These are phyloP conservation scores for Campoplex capitator DNA, from an alignment of 2,888 invertebrate genomes.

Conservation along the genomic window DNA sequence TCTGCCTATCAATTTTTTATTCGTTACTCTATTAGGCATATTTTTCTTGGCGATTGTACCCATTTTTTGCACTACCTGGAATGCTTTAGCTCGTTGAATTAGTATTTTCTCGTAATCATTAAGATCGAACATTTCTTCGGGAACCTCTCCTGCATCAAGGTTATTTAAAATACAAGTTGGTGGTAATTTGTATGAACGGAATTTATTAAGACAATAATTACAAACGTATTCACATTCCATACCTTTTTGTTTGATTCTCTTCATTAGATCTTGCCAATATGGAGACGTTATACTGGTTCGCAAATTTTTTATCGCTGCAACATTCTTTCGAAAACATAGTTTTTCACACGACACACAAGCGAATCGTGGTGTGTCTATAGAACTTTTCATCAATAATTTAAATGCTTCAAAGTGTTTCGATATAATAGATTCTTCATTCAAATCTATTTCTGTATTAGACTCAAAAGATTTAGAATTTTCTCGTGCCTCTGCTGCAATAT, in stretches of 20 bases:
- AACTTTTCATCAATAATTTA: conserved; percentile 60
- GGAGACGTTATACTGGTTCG: not conserved
- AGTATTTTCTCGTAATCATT: conserved; percentile 73
- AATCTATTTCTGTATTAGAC: conserved; percentile 47
- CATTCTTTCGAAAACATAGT: conserved; percentile 66
- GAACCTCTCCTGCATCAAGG: conserved; percentile 30
- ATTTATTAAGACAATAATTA: conserved; percentile 42
- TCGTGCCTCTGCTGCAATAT: conserved; percentile 33
- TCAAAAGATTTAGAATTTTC: conserved; percentile 21
- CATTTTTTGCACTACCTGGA: no score
- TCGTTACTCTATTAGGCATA: conserved; percentile 68
- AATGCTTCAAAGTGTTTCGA: conserved; percentile 64
- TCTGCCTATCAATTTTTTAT: not conserved
- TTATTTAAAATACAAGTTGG: no score
- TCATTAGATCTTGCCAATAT: no score
- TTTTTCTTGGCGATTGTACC: conserved; percentile 69
- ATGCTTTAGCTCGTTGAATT: no score
- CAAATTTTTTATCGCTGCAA: conserved; percentile 56
- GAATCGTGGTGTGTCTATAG: conserved; percentile 63
- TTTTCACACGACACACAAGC: conserved; percentile 71
- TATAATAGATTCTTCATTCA: conserved; percentile 66
- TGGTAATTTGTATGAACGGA: no score
- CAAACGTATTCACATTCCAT: not conserved
- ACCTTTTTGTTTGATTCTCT: no score
- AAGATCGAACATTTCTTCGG: conserved; percentile 68